Base-by-base conservation (phyloP, 2,888 invertebrate genomes). In the Hydrotaea diabolus region DNA sequence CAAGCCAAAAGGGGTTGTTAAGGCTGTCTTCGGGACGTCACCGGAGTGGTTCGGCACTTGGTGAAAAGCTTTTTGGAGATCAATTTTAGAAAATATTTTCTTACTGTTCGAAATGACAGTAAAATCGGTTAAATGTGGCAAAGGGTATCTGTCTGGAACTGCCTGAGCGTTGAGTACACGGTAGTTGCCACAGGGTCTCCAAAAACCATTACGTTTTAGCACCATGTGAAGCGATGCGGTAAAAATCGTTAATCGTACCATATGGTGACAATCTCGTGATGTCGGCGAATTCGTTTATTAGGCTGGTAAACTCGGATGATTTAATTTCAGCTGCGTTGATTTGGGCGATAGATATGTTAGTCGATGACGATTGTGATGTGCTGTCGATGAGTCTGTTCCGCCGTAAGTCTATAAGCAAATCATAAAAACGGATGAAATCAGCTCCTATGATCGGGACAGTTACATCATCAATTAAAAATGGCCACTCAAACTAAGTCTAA, bases 151-250 rank as follows among this genome's bases (percentile, higher is more conserved):
- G n/a, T n/a, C n/a, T n/a, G n/a, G n/a, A n/a, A n/a, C n/a, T n/a
- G n/a, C n/a, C n/a, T n/a, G n/a, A n/a, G n/a, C n/a, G n/a, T n/a
- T n/a, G n/a, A n/a, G n/a, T n/a, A n/a, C n/a, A n/a, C n/a, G n/a
- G n/a, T n/a, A n/a, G n/a, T n/a, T n/a, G 19, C 90, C 89, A 46
- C 80, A 80, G 21, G 79, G 79, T n/a, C 77, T 36, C 74, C 83
- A 84, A 15, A 82, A 69, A 3, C 77, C 76, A 39, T 72, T 71
- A 4, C 46, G n/a, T 17, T 86, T 90, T 86, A n/a, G 76, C 0
- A 87, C 89, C 85, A 91, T 78, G 77, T 91, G 89, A 0, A 93
- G 86, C 0, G 87, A 82, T 26, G 71, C 55, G 3, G 77, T 23
- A 80, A 74, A 21, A 80, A 74, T 23, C 74, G 77, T n/a, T 46